These are phyloP conservation scores for Apodemus agrarius DNA, from an alignment of 2,797 vertebrate genomes.

Conservation along the genomic window DNA sequence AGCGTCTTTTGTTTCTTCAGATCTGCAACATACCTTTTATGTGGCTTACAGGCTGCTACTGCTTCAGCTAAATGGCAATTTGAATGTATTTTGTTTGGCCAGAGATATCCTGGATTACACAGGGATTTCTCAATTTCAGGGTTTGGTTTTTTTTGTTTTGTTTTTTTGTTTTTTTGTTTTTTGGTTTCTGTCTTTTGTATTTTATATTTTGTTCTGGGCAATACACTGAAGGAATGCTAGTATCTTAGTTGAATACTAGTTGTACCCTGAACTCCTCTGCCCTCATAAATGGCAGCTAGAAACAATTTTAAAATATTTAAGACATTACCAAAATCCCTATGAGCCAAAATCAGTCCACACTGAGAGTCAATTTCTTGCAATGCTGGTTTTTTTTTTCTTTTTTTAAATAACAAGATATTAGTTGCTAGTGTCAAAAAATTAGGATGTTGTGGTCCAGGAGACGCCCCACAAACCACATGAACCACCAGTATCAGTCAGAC, in stretches of 20 bases:
- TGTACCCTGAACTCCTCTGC: background rate
- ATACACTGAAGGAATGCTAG: background rate
- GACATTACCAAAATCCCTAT: background rate
- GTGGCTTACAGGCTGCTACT: background rate
- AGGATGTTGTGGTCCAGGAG: background rate
- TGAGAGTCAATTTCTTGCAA: background rate
- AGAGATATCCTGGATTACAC: background rate
- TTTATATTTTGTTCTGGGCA: constrained; percentile 6
- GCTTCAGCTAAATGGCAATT: background rate
- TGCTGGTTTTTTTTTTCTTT: background rate
- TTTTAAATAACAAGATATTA: background rate
- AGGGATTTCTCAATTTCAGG: background rate
- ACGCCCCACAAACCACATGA: background rate
- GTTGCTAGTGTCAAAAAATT: background rate
- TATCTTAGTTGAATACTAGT: background rate
- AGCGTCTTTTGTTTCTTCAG: background rate
- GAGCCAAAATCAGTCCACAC: background rate
- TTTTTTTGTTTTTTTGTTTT: background rate
- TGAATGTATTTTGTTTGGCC: background rate
- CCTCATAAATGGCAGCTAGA: background rate
- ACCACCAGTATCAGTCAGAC: background rate
- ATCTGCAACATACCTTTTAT: background rate
- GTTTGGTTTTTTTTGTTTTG: background rate
- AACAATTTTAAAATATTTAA: constrained; percentile 20
- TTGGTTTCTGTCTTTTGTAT: background rate